Percentiles rank a stretch among this genome's conserved stretches.
These are phyloP conservation scores for Burhinus bistriatus DNA, from an alignment of 2,113 vertebrate species.

Conservation along the genomic window DNA sequence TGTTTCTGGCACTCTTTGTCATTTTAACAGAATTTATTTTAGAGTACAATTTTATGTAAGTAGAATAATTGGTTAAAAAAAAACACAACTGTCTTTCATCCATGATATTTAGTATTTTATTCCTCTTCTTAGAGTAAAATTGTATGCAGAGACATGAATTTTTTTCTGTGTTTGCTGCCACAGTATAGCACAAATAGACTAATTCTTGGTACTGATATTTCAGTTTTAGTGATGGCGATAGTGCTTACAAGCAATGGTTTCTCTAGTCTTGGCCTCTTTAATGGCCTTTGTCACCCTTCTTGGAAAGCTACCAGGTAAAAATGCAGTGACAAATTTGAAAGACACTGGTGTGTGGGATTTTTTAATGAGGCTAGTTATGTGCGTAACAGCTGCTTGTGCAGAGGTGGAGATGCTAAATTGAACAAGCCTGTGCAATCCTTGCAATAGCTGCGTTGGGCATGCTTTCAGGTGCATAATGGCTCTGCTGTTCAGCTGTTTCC, in stretches of 20 bases:
- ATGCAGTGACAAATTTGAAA: neutral
- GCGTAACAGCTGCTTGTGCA: neutral
- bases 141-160: neutral
- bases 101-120: neutral
- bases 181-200: neutral
- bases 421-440: neutral
- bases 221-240: neutral
- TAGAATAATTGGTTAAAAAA: neutral
- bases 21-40: neutral
- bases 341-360: neutral
- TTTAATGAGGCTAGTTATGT: neutral
- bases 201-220: neutral
- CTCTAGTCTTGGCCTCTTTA: neutral
- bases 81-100: neutral
- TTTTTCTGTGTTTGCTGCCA: neutral
- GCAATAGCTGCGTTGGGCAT: rapidly evolving
- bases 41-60: neutral
- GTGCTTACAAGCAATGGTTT: neutral
- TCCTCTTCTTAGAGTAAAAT: neutral
- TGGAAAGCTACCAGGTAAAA: neutral
- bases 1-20: neutral
- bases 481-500: neutral
- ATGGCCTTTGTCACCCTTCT: neutral
- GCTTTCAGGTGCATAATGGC: neutral
- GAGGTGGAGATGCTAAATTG: neutral